phyloP scores from a whole-genome alignment of 2,113 vertebrate species.

The Erpornis zantholeuca region DNA sequence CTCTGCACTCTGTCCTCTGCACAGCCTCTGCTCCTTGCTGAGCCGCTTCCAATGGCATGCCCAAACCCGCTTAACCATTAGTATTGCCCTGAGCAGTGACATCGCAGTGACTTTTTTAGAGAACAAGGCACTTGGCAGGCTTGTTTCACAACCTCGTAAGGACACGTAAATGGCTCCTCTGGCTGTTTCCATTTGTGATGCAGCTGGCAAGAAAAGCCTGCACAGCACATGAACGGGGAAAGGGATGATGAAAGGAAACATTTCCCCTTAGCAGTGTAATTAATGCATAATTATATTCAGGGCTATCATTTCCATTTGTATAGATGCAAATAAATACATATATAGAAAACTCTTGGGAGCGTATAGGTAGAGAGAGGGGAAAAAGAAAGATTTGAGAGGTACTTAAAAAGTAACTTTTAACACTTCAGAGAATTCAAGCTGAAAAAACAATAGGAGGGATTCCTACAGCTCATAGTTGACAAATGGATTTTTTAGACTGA shows the following conservation, averaged over 20 bases:
- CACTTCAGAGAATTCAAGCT: slow-evolving; percentile 24
- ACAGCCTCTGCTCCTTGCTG: accelerated
- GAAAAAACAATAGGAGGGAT: slow-evolving; percentile 22
- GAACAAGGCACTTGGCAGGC: neutral
- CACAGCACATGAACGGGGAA: neutral
- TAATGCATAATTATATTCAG: neutral
- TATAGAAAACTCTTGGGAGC: neutral
- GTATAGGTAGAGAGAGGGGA: neutral
- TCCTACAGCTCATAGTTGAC: neutral
- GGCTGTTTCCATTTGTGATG: neutral
- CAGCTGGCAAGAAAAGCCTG: neutral
- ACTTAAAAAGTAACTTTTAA: neutral
- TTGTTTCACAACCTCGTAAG: neutral
- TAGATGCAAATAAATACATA: neutral
- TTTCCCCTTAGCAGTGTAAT: neutral
- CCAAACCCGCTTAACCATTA: neutral
- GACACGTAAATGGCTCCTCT: neutral
- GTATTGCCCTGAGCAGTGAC: neutral
- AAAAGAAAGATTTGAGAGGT: neutral
- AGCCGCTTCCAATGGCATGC: accelerated
- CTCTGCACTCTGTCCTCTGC: neutral
- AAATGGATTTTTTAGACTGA: neutral
- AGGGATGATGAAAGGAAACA: neutral
- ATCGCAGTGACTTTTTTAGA: neutral
- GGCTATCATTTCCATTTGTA: neutral